A percentile compares a stretch with the other conserved stretches of the same genome.
phyloP scores from a whole-genome alignment of 2,113 vertebrate genomes.

The Gallinago undulata region DNA sequence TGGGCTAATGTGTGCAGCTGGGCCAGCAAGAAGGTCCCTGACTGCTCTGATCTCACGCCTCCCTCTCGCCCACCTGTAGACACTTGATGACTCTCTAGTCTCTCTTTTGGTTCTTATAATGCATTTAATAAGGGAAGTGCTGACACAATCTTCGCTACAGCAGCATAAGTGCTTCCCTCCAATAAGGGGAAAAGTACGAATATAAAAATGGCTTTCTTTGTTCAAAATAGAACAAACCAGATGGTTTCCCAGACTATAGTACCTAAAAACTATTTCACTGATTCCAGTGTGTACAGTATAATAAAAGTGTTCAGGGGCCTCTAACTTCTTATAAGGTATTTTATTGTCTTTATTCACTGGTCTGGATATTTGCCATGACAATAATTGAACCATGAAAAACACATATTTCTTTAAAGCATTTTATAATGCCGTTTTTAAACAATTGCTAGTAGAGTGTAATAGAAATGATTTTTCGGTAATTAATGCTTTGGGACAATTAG shows the following conservation, averaged over 20 bases:
- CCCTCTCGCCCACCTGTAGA: slow-evolving; percentile 29
- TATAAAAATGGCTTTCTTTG: slow-evolving; percentile 68
- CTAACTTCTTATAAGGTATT: slow-evolving; percentile 56
- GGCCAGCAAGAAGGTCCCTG: not conserved
- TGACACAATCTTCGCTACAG: slow-evolving; percentile 50
- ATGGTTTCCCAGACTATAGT: slow-evolving; percentile 67
- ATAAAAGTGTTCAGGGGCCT: slow-evolving; percentile 64
- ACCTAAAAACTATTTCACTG: slow-evolving; percentile 62
- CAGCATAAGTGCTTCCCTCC: slow-evolving; percentile 31
- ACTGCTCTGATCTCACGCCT: not conserved
- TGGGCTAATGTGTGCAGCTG: not conserved
- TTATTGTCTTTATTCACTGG: slow-evolving; percentile 67
- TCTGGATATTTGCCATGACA: slow-evolving; percentile 69
- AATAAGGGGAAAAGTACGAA: slow-evolving; percentile 20
- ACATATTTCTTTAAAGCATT: slow-evolving; percentile 53
- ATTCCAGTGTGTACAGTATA: slow-evolving; percentile 68
- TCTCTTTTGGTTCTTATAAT: slow-evolving; percentile 32
- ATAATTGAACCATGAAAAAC: slow-evolving; percentile 65
- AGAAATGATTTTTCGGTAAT: slow-evolving; percentile 41
- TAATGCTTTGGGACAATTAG: slow-evolving; percentile 22
- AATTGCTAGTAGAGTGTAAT: not conserved
- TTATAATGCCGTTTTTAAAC: not conserved
- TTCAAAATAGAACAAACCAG: slow-evolving; percentile 65
- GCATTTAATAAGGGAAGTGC: slow-evolving; percentile 69
- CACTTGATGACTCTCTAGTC: slow-evolving; percentile 9